Percentiles rank a stretch among this genome's conserved stretches.
Evolutionary conservation across 1,140 invertebrate genomes (phyloP).

Genomic region (Brachionus calyciflorus): DNA sequence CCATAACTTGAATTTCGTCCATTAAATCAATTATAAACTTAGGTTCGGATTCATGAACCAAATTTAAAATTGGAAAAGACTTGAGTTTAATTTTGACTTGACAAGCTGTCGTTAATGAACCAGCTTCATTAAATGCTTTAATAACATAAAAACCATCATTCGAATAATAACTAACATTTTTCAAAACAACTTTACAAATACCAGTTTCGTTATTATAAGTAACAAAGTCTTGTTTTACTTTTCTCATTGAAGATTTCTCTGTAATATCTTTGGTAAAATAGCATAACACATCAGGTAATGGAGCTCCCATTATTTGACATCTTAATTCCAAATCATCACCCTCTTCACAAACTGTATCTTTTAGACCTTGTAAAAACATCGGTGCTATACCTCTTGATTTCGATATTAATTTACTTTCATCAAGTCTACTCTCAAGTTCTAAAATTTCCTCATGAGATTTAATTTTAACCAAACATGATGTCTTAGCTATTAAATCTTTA

Average conservation of each 20-base stretch:
- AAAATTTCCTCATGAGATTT: constrained; percentile 18
- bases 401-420: neutral
- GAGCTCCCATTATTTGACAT: constrained; percentile 46
- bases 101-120: constrained; percentile 27
- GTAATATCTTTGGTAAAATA: constrained; percentile 44
- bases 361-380: constrained; percentile 37
- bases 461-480: constrained; percentile 5
- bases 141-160: constrained; percentile 37
- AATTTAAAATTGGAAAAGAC: constrained; percentile 28
- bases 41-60: neutral
- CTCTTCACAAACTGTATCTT: constrained; percentile 23
- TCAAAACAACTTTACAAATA: neutral
- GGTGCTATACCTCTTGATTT: neutral
- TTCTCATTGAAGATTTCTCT: neutral
- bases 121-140: constrained; percentile 18
- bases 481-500: neutral
- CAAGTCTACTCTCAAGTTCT: neutral
- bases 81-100: constrained; percentile 27
- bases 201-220: constrained; percentile 23
- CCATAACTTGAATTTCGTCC: constrained; percentile 1
- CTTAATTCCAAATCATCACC: constrained; percentile 42
- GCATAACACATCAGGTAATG: constrained; percentile 25
- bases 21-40: neutral
- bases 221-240: neutral
- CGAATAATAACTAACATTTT: constrained; percentile 3